These are phyloP conservation scores for Dichetophora obliterata DNA, from an alignment of 2,888 invertebrate species.

Conservation along the genomic window DNA sequence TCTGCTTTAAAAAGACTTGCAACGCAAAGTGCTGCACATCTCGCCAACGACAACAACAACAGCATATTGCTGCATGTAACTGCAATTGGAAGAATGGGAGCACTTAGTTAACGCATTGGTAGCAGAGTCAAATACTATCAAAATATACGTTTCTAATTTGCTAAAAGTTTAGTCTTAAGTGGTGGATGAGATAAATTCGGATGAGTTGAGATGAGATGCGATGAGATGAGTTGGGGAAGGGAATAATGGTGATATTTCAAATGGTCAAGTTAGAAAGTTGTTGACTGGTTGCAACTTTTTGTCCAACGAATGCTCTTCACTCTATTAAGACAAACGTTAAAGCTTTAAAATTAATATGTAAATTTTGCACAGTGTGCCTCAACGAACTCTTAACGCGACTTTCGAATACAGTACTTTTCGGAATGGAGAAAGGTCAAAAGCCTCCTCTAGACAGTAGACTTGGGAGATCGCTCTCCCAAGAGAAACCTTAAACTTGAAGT, in stretches of 20 bases:
- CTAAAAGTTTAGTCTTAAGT: neutral
- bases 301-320: neutral
- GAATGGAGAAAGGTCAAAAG: no score
- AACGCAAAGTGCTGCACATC: neutral
- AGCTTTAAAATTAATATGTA: no score
- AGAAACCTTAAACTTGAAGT: no score
- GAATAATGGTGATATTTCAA: neutral
- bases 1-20: slow-evolving; percentile 8
- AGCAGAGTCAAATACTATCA: neutral
- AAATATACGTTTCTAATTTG: slow-evolving; percentile 16
- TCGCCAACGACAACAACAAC: neutral
- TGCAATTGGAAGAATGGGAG: slow-evolving; percentile 15
- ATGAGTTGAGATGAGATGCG: neutral
- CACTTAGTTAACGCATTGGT: slow-evolving; percentile 15
- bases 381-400: no score
- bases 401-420: no score
- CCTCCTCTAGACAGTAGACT: no score
- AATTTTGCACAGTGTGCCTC: no score
- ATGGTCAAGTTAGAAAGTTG: no score
- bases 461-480: no score
- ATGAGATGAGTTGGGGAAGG: no score
- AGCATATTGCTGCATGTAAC: neutral
- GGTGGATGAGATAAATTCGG: neutral
- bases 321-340: neutral
- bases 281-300: neutral